Evolutionary conservation across 2,113 vertebrate genomes (phyloP).

Genomic region (Poecilia latipinna): DNA sequence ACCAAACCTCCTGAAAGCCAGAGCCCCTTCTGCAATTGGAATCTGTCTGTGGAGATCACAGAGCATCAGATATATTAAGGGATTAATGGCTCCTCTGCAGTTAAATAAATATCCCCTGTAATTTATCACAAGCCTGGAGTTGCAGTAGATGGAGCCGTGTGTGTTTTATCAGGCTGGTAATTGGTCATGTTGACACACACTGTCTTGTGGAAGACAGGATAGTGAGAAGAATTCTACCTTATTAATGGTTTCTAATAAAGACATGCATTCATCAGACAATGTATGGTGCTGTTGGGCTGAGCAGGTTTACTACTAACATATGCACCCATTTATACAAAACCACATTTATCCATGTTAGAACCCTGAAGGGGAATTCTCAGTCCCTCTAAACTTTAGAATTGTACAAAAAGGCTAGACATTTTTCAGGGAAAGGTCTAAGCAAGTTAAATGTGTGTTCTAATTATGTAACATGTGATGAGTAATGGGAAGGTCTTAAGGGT

Average conservation of each 20-base stretch:
- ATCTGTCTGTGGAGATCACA: conserved; percentile 44
- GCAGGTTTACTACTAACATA: not conserved
- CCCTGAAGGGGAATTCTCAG: not conserved
- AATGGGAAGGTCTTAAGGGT: too few species aligned
- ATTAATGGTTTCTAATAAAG: conserved; percentile 81
- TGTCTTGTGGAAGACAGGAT: conserved; percentile 69
- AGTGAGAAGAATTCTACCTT: conserved; percentile 66
- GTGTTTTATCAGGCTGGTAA: conserved; percentile 75
- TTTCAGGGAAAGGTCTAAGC: not conserved
- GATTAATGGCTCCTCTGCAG: conserved; percentile 61
- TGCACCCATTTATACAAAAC: not conserved
- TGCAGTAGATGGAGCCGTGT: conserved; percentile 59
- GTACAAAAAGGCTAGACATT: not conserved
- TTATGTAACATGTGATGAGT: too few species aligned
- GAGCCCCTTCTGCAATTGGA: not conserved
- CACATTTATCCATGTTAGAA: not conserved
- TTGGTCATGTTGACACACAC: conserved; percentile 79
- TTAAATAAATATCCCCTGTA: conserved; percentile 72
- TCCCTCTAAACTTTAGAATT: conserved; percentile 18
- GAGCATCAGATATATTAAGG: conserved; percentile 68
- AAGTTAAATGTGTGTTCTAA: not conserved
- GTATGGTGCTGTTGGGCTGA: conserved; percentile 53
- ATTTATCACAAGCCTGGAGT: conserved; percentile 70
- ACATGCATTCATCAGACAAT: conserved; percentile 69
- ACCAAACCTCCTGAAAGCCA: too few species aligned